A percentile compares a stretch with the other conserved stretches of the same genome.
These are phyloP conservation scores for Lasioglossum albipes DNA, from an alignment of 1,140 invertebrate species.

Conservation along the genomic window DNA sequence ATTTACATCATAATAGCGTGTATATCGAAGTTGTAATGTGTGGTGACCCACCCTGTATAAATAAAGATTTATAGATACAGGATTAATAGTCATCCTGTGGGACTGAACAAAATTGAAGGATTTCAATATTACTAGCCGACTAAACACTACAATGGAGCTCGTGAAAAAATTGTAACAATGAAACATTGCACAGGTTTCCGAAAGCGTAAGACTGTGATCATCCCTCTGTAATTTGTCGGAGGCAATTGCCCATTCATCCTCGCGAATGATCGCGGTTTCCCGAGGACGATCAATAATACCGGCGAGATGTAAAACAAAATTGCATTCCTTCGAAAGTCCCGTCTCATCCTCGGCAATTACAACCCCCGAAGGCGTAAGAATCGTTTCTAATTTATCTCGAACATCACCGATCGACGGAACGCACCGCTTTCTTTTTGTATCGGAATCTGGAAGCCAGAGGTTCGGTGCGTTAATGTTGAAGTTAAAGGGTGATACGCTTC, in stretches of 20 bases:
- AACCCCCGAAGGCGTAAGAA: constrained; percentile 7
- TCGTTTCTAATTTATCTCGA: constrained; percentile 44
- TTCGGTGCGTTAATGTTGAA: too few species aligned
- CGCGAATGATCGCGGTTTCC: constrained; percentile 13
- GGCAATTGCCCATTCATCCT: constrained; percentile 18
- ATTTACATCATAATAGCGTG: too few species aligned
- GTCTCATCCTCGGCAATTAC: constrained; percentile 63
- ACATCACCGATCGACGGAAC: background rate
- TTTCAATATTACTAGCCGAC: too few species aligned
- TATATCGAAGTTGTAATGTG: too few species aligned
- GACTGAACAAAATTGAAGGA: too few species aligned
- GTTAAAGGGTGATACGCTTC: background rate
- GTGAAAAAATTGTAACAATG: background rate
- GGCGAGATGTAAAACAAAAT: constrained; percentile 54
- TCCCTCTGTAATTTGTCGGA: background rate
- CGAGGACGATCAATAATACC: constrained; percentile 54
- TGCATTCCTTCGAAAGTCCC: constrained; percentile 65
- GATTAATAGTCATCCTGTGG: too few species aligned
- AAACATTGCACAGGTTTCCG: background rate
- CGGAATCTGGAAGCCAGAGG: too few species aligned
- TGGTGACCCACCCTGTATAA: too few species aligned
- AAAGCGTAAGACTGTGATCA: background rate
- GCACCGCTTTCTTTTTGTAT: background rate
- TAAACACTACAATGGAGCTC: too few species aligned
- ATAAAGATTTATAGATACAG: too few species aligned